Base-by-base conservation (phyloP, 2,113 vertebrate genomes). In the Elaphurus davidianus region DNA sequence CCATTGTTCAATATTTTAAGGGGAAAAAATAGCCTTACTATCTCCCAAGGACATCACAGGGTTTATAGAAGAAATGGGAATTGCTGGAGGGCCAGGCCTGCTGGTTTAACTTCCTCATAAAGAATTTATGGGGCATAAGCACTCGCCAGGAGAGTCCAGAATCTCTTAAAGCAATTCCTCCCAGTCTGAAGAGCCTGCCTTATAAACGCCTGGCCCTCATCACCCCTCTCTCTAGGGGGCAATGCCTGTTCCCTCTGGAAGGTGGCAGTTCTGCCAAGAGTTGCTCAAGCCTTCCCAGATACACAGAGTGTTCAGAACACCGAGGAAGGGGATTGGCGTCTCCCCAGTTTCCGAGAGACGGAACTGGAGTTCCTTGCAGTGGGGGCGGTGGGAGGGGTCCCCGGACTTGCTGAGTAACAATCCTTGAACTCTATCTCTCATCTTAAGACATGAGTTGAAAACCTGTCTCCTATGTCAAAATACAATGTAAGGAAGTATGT, bases 91-190 rank as follows among this genome's bases (percentile, higher is more conserved):
- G 59, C 96, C 91, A 36, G 67, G 40, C 83, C 67, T 8, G 2
- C 87, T 97, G 60, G 87, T 94, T 96, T 43, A 62, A 94, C 91
- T 97, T 97, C 97, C 92, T 98, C 94, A 92, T 98, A 96, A 98
- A 98, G 98, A 98, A 98, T 97, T 97, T 52, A 96, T 94, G 87
- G 84, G 5, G 52, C 33, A 5, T 43, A 87, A 92, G 54, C n/a
- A 79, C 40, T 97, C 43, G 30, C 92, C 89, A 83, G 85, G 23
- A 88, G 33, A 54, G 64, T 27, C 71, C 15, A 62, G 93, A 71
- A 90, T 62, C 47, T 47, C 92, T 67, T 52, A 57, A 23, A 67
- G 36, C 28, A 15, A 27, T 60, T 92, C 82, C 62, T 60, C 19
- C 87, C 60, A 21, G 2, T 59, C 71, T n/a, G 55, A 74, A 57